Evolutionary conservation across 1,140 invertebrate species (phyloP).

Genomic region (Scaptodrosophila lebanonensis): DNA sequence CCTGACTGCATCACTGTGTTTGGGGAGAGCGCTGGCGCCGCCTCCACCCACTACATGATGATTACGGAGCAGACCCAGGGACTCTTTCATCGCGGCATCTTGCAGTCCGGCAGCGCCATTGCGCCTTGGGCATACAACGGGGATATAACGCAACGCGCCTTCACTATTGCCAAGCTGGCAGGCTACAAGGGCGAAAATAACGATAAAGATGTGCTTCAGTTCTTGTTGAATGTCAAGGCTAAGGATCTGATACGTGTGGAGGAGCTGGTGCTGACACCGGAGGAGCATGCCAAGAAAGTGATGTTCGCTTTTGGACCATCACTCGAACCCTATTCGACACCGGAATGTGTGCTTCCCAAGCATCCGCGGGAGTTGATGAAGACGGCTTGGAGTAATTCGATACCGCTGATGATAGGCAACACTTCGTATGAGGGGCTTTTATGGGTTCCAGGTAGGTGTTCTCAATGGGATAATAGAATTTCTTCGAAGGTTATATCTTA

Average conservation of each 20-base stretch:
- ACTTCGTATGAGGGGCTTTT: constrained; percentile 76
- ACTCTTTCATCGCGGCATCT: constrained; percentile 75
- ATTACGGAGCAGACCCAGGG: constrained; percentile 79
- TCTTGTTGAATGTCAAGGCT: constrained; percentile 50
- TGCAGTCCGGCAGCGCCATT: constrained; percentile 75
- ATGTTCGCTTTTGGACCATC: constrained; percentile 69
- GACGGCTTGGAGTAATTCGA: constrained; percentile 74
- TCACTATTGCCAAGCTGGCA: constrained; percentile 49
- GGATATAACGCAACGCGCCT: constrained; percentile 40
- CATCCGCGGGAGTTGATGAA: constrained; percentile 67
- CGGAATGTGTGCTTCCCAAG: constrained; percentile 66
- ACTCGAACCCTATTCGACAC: constrained; percentile 64
- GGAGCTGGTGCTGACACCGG: constrained; percentile 42
- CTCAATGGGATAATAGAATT: too few relatives aligned
- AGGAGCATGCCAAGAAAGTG: constrained; percentile 45
- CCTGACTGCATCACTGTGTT: constrained; percentile 78
- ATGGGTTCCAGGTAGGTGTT: constrained; percentile 44
- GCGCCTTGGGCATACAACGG: constrained; percentile 52
- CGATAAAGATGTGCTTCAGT: constrained; percentile 61
- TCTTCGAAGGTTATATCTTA: too few relatives aligned
- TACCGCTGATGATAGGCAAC: constrained; percentile 76
- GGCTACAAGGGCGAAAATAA: constrained; percentile 70
- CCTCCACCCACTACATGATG: constrained; percentile 80
- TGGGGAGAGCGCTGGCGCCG: constrained; percentile 78
- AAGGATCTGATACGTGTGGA: constrained; percentile 80